A percentile compares a stretch with the other conserved stretches of the same genome.
Conservation (phyloP, 2,113 vertebrate genomes). For the Tachysurus fulvidraco region DNA sequence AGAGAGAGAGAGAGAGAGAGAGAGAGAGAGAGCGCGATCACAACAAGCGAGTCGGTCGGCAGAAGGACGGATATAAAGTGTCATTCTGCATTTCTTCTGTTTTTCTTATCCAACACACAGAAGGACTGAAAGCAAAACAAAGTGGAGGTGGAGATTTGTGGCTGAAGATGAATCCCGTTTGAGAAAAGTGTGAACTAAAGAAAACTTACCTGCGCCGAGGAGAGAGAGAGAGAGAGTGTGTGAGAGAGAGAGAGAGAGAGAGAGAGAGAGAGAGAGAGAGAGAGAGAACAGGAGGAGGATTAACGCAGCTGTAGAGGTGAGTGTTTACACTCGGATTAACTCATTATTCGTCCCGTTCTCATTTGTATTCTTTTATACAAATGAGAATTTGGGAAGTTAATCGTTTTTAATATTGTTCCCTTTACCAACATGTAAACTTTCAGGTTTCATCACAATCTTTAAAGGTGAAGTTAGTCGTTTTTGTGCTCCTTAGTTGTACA, state of each 20-base stretch:
- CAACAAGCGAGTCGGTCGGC: not conserved
- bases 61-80: not conserved
- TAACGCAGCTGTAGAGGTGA: conserved; percentile 20
- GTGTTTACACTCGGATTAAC: not conserved
- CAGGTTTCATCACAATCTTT: not conserved
- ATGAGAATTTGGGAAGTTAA: not conserved
- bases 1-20: not conserved
- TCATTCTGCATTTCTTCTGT: not conserved
- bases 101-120: not conserved
- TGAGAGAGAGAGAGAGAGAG: too few relatives aligned
- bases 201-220: not conserved
- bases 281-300: not conserved
- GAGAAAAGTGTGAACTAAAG: not conserved
- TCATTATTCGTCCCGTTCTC: not conserved
- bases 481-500: not conserved
- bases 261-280: too few relatives aligned
- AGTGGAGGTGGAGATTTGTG: not conserved
- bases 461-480: not conserved
- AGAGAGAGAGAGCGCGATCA: not conserved
- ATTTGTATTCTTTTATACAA: not conserved
- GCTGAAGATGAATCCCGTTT: not conserved
- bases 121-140: not conserved
- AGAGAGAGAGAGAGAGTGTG: too few relatives aligned
- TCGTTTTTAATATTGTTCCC: not conserved
- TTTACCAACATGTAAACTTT: not conserved